Base-by-base conservation (phyloP, 1,140 invertebrate species). In the Aphis gossypii region DNA sequence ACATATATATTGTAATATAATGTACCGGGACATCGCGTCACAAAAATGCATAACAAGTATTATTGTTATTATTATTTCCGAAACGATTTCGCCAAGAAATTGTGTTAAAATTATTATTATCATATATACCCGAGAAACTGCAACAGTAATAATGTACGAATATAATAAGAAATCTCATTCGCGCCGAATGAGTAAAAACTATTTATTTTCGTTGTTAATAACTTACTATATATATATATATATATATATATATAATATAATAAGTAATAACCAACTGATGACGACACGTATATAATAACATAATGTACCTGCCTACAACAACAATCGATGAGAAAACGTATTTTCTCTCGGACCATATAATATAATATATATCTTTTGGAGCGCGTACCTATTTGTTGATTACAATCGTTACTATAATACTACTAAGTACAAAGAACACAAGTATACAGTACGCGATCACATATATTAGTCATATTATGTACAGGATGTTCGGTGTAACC, bases 121-220 rank as follows among this genome's bases (percentile, higher is more conserved):
- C 60, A 18, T 76, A 14, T 76, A 14, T 76, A 35, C 60, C 4
- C n/a, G n/a, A 76, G 60, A 76, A 76, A 30, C 30, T 76, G 30
- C 56, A 30, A 30, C 4, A 60, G 21, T n/a, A 76, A n/a, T 60
- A 54, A 35, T 38, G 21, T 38, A 76, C n/a, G 3, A 82, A 68
- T 54, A 60, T 60, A 76, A 76, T 83, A 44, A 84, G 83, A 87
- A 87, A 87, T 87, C 84, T 46, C 23, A 8, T 44, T 18, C 41
- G 11, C 83, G 38, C 83, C 4, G 30, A 46, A 87, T n/a, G 21
- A 48, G 9, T 30, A 23, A 46, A 30, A 30, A 20, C 14, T n/a
- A 86, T 87, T 83, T 76, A 76, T 76, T 83, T 87, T 25, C 84
- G 30, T 48, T 0, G 84, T 14, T 86, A 86, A 48, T 88, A 88